Evolutionary conservation across 1,140 invertebrate species (phyloP), one percentile per base, ranked within the genome.

Genomic region (Tetramorium parvispinum): DNA sequence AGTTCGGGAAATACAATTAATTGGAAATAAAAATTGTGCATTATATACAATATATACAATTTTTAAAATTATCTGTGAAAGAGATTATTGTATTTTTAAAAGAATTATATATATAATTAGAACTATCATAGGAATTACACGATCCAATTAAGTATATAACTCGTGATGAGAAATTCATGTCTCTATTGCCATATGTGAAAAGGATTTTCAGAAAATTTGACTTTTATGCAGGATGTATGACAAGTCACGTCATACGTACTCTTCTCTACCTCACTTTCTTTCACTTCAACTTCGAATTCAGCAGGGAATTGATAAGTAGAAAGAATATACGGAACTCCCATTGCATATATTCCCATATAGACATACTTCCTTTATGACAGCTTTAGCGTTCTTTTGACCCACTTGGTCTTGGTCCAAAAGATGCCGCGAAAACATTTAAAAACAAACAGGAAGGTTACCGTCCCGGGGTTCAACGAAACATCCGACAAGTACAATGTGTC

Each of bases 241-340:
- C 65, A 70, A 68, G 77, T 70, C 68, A 43, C 37, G 55, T 53
- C 37, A 32, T 59, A 57, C 21, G 24, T 68, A n/a, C 18, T 68
- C 21, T 55, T 43, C 43, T 55, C 43, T 55, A 70, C 61, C 24
- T 73, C 18, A 61, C 40, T 59, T 83, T 83, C 40, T 59, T 73
- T 13, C 40, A 57, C 18, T 68, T 49, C 53, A 53, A 83, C 27
- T 75, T 73, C 18, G n/a, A 75, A 81, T 81, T 81, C 77, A 70
- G 63, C 24, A 40, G 37, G 13, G 43, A 59, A 75, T 46, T 59
- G 37, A 43, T 59, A 75, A 83, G 27, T 59, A 40, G 53, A 49
- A 73, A 73, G 57, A 40, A 75, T 40, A 83, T 75, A 68, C n/a
- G 40, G n/a, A 49, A 75, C 51, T 82, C 53, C n/a, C 24, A 18